Base-by-base conservation (phyloP, 2,888 invertebrate genomes). In the Archips crataeganus region DNA sequence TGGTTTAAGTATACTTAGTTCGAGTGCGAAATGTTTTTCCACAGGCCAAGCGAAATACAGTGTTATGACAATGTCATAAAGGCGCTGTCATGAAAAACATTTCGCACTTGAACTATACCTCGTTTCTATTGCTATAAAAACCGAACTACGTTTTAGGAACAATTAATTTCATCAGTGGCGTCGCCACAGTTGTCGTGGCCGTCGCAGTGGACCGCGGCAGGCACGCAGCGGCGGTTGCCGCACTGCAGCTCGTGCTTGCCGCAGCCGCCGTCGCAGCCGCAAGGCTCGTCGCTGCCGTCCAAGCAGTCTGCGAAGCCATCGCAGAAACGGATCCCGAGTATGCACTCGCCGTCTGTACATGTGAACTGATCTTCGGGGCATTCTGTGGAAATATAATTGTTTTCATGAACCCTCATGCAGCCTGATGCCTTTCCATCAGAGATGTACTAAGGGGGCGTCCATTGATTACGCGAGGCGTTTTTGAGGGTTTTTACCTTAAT, bases 231-330 rank as follows among this genome's bases (percentile, higher is more conserved):
- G 47, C 95, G 96, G 79, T 94, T 94, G 51, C 75, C 79, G 82
- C 94, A 94, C 15, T 86, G 87, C 72, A 92, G 76, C 78, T 95
- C 95, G 77, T 95, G 90, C 63, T 90, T 89, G 8, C 95, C 93
- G 82, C 96, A 96, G 34, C 91, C 95, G 84, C 91, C 87, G 76
- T 90, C 90, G 78, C 95, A 94, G 39, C 94, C 94, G 34, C 82
- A 86, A 0, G 97, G 97, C 86, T 97, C 97, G 82, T 97, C 97
- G 54, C 96, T 96, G 71, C 94, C 92, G 79, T 97, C 97, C 0
- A 82, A 84, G 82, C 97, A 97, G 84, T 97, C 96, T 1, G 93
- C 88, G 67, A 95, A 89, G 0, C 97, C 96, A 81, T 97, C 97
- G 85, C 97, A 97, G 88, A 97, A 97, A 71, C 95, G 92, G 62